Conservation (phyloP, 2,797 vertebrate genomes). For the Microtus obscurus region DNA sequence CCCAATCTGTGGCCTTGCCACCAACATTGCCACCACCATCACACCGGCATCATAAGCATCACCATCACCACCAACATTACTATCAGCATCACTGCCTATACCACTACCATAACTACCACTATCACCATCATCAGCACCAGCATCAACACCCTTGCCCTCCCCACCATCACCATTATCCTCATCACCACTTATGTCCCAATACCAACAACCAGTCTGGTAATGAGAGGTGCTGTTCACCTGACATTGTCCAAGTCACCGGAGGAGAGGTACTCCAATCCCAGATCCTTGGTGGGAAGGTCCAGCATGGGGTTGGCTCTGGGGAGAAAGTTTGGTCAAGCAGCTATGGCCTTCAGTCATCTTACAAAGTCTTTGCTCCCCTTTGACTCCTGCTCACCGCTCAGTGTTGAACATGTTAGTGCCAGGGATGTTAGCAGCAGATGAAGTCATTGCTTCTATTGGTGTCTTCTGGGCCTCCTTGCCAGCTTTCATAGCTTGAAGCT, state of each 20-base stretch:
- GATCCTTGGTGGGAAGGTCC: conserved; percentile 88
- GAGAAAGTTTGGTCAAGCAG: conserved; percentile 7
- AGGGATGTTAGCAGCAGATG: conserved; percentile 90
- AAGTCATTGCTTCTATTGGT: conserved; percentile 85
- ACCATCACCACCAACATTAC: neutral
- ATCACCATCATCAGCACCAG: accelerated
- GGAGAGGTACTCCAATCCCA: conserved; percentile 88
- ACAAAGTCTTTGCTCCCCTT: neutral
- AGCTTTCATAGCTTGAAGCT: conserved; percentile 94
- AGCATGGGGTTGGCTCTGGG: conserved; percentile 96
- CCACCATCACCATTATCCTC: accelerated
- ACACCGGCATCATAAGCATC: neutral
- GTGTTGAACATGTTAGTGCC: conserved; percentile 96
- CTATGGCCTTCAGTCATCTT: neutral
- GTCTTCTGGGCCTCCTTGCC: conserved; percentile 91
- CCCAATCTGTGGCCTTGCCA: neutral
- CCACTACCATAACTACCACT: accelerated
- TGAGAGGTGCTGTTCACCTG: conserved; percentile 87
- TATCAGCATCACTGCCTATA: accelerated
- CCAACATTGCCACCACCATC: neutral
- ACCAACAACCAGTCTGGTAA: neutral
- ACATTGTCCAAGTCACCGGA: conserved; percentile 86
- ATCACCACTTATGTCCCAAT: neutral
- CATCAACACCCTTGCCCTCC: neutral
- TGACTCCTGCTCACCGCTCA: conserved; percentile 88